These are phyloP conservation scores for Micrasema minimum DNA, from an alignment of 1,140 invertebrate species.

Conservation along the genomic window DNA sequence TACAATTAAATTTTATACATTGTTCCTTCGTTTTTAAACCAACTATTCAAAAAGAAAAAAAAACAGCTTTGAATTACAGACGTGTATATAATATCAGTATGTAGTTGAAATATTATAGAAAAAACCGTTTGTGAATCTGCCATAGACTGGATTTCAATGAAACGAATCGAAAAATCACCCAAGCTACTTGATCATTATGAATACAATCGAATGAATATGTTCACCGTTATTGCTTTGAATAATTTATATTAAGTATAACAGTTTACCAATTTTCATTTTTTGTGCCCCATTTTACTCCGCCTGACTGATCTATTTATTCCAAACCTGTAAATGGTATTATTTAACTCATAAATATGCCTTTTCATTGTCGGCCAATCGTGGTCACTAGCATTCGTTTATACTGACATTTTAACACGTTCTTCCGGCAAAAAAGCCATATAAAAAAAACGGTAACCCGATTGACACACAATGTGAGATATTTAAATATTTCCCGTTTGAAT, in stretches of 20 bases:
- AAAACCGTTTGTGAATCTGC: too few relatives aligned
- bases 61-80: too few relatives aligned
- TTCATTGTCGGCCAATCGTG: slow-evolving; percentile 29
- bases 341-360: slow-evolving; percentile 26
- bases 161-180: slow-evolving; percentile 12
- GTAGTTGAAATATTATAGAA: too few relatives aligned
- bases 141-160: background rate
- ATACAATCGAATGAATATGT: background rate
- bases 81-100: too few relatives aligned
- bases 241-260: slow-evolving; percentile 13
- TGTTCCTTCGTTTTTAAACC: too few relatives aligned
- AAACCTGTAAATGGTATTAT: slow-evolving; percentile 25
- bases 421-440: slow-evolving; percentile 6
- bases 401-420: slow-evolving; percentile 5
- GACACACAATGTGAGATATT: slow-evolving; percentile 11
- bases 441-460: slow-evolving; percentile 17
- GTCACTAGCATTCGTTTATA: slow-evolving; percentile 2
- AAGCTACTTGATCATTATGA: background rate
- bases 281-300: slow-evolving; percentile 5
- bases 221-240: slow-evolving; percentile 18
- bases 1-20: too few relatives aligned
- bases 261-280: slow-evolving; percentile 27
- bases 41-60: too few relatives aligned
- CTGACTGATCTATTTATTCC: slow-evolving; percentile 30
- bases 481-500: background rate